Evolutionary conservation across 2,888 invertebrate species (phyloP), one percentile per base, ranked within the genome.

Genomic region (Morinoia aosen): DNA sequence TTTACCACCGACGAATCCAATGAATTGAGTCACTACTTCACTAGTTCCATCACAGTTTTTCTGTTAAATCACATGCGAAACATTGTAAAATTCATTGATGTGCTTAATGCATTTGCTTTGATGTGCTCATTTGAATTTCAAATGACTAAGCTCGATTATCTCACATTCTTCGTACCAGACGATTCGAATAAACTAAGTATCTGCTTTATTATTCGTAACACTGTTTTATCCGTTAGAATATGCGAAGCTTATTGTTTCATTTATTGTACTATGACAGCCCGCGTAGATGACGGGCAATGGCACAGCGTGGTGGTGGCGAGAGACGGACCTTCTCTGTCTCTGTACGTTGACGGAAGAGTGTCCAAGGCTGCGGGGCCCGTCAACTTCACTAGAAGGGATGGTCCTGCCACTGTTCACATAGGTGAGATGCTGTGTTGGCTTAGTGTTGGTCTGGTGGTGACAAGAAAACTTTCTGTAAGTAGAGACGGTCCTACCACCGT

Each of bases 241-340:
- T 10, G 19, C 25, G 7, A 33, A 14, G 7, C 10, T 33, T 76
- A 33, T 76, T 48, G 25, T 76, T 76, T 8, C 10, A 76, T 76
- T 33, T 5, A 48, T 48, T 61, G 61, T 19, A 33, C 25, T 16
- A 3, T 0, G 33, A 76, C 76, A 96, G 96, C 57, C 10, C 57
- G 57, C 0, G 96, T 96, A 94, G 95, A 57, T 33, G 96, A 96
- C 57, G 96, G 95, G 7, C 19, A 40, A 61, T 96, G 96, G 96
- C 96, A 96, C 95, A 96, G 96, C 61, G 88, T 96, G 16, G 95
- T 96, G 91, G 96, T 96, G 94, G 57, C 95, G 33, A 88, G 96
- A 39, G 88, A 61, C 33, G 96, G 95, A 12, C 40, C 95, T 5
- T 94, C 94, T 4, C 95, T 96, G 57, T 96, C 96, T 16, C 61